Base-by-base conservation (phyloP, 2,113 vertebrate species). In the Syrmaticus mikado region DNA sequence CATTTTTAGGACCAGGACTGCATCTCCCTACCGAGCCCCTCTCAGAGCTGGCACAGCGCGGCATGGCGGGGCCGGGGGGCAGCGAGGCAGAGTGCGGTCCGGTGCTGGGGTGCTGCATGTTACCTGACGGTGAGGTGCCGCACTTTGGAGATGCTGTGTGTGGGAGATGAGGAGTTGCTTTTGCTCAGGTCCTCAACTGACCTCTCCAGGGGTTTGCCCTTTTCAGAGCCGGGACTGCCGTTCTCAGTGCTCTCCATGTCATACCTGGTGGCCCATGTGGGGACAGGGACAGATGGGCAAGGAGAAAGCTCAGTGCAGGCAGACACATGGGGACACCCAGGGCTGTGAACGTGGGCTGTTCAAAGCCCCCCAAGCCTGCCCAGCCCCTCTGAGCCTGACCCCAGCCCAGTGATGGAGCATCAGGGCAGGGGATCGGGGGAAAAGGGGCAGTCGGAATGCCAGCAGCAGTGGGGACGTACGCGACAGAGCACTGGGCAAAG, bases 51-150 rank as follows among this genome's bases (percentile, higher is more conserved):
- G 86, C 8, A 30, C 18, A 11, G 82, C 71, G 6, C 7, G 13
- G 58, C 58, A 22, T 34, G 48, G 27, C 28, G 8, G 18, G 19
- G 45, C 6, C 1, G 52, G 81, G 71, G 27, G 34, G 89, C 76
- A 86, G 93, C 82, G 13, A 89, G 91, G 94, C 94, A 36, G 27
- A 78, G 90, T 68, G 41, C 70, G 46, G 41, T 28, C 61, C 4
- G 4, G 62, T 38, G 7, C 15, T 1, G 58, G 82, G 80, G 72
- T 32, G 18, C 73, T 41, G 48, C 25, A 58, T 38, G 12, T 93
- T 97, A 99, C 99, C 98, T 99, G 95, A 97, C 92, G 3, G 98
- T 98, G 94, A 98, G 98, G 84, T 97, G 90, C 67, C 98, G 98
- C 22, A 52, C 36, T 95, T 97, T 98, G 62, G 98, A 95, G 79